Evolutionary conservation across 2,888 invertebrate genomes (phyloP).

Genomic region (Nomada hirtipes): DNA sequence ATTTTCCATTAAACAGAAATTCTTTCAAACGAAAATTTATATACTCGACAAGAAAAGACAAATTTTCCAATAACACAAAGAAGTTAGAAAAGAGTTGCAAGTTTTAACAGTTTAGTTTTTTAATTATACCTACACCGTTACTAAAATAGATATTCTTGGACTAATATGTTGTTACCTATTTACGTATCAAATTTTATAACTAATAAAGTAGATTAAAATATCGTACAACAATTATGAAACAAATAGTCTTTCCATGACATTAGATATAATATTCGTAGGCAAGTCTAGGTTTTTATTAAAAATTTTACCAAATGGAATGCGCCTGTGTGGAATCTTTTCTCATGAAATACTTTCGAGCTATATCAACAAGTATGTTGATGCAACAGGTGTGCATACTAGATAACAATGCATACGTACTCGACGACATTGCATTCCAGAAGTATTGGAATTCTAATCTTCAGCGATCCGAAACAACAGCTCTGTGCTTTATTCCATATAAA

Average conservation of each 20-base stretch:
- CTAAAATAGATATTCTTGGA: no score
- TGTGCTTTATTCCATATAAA: not conserved
- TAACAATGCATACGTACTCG: not conserved
- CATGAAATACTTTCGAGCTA: not conserved
- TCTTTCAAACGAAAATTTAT: not conserved
- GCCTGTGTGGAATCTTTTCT: no score
- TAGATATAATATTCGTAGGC: not conserved
- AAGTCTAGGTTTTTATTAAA: not conserved
- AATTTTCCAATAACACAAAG: not conserved
- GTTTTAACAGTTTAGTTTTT: no score
- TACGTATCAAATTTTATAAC: no score
- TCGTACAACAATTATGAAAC: not conserved
- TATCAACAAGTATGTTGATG: not conserved
- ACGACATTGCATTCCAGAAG: not conserved
- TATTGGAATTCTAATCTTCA: not conserved
- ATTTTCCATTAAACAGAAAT: not conserved
- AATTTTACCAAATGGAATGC: not conserved
- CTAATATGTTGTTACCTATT: no score
- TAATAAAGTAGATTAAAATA: no score
- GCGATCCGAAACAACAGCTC: not conserved
- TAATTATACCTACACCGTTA: no score
- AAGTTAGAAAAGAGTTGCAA: not conserved
- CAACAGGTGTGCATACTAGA: slow-evolving; percentile 9
- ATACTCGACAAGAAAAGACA: no score
- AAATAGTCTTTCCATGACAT: not conserved